Evolutionary conservation across 2,797 vertebrate genomes (phyloP), one percentile per base, ranked within the genome.

Genomic region (Darevskia nairensis): DNA sequence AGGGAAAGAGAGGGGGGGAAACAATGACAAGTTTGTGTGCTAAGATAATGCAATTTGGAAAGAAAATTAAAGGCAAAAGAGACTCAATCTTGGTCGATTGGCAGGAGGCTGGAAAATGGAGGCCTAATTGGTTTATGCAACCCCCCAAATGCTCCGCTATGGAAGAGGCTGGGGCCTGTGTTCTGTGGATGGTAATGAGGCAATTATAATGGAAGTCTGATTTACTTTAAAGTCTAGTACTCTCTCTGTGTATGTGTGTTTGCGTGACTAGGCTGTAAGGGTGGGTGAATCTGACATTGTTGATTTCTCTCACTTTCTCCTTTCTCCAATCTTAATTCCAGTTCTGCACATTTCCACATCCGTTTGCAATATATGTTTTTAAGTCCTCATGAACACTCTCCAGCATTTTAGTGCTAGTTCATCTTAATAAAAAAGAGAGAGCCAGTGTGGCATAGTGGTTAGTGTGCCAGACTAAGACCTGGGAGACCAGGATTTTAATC

Each of bases 11-110:
- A 4, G 8, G 35, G 19, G 21, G 41, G 27, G 29, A 6, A 25
- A 25, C 41, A 25, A 77, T 88, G 89, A 92, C 94, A 93, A 93
- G 87, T 95, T 92, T 86, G 32, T 0, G 0, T 91, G 92, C 89
- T 91, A 90, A 92, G 89, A 94, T 94, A 95, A 94, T 92, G 87
- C 93, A 92, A 89, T 90, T 94, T 86, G 86, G 94, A 96, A 93
- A 92, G 90, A 91, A 92, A 96, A 93, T 96, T 95, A 96, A 93
- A 90, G 64, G 27, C 11, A 75, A 91, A 87, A 66, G 80, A 91
- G 88, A 92, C 90, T 83, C 86, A 91, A 90, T 0, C 0, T 91
- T 84, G 87, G 88, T 90, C 78, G 91, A 91, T 88, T 90, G 91
- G 92, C 90, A 88, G 91, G 92, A 94, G 90, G 92, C 0, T 93